phyloP scores from a whole-genome alignment of 2,888 invertebrate species.

The Eugnorisma glareosa region DNA sequence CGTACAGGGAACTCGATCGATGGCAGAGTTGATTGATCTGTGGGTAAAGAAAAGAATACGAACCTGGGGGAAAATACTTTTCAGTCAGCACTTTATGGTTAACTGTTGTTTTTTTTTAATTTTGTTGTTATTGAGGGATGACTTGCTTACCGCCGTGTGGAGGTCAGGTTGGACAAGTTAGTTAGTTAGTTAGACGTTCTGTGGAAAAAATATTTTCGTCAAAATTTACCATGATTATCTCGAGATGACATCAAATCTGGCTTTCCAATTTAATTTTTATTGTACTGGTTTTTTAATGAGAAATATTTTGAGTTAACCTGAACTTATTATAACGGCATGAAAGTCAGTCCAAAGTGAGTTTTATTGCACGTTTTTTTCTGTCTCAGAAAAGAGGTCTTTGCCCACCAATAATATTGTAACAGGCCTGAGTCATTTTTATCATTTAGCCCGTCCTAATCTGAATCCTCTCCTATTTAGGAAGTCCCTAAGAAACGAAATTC shows the following conservation, averaged over 20 bases:
- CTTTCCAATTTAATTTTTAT: background rate
- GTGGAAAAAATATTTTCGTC: background rate
- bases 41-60: constrained; percentile 48
- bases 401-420: background rate
- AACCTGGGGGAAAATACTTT: constrained; percentile 39
- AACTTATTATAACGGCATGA: background rate
- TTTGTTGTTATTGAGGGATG: background rate
- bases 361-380: background rate
- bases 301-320: background rate
- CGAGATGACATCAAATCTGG: background rate
- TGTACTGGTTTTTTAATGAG: background rate
- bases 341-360: background rate
- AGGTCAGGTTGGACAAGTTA: no score
- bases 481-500: constrained; percentile 16
- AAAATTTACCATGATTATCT: background rate
- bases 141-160: background rate
- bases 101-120: background rate
- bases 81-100: background rate
- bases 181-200: background rate
- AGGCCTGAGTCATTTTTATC: background rate
- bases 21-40: constrained; percentile 62
- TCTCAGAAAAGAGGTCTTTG: background rate
- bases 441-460: constrained; percentile 13
- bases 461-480: constrained; percentile 28
- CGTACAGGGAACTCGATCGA: constrained; percentile 58